Base-by-base conservation (phyloP, 1,140 invertebrate genomes). In the Pseudomyrmex dendroicus region DNA sequence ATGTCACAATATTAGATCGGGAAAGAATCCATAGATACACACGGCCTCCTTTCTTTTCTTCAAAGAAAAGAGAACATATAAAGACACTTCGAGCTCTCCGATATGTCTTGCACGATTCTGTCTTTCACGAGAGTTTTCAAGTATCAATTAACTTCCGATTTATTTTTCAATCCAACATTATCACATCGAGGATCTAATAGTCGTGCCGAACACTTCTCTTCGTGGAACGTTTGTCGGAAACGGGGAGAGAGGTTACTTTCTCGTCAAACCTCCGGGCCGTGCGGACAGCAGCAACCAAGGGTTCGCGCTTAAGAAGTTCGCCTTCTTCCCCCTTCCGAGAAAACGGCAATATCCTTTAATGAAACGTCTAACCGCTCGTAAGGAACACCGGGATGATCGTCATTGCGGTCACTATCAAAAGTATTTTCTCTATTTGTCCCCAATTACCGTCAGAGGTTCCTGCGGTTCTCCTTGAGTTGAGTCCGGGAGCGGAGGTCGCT, bases 391-490 rank as follows among this genome's bases (percentile, higher is more conserved):
- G 59, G 66, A 84, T 70, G 68, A 83, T 63, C 84, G 17, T 17
- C 72, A 63, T 76, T 76, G 62, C 56, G 78, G 52, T 25, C 68
- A 82, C 78, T 63, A 84, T 74, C 73, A 80, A 66, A 73, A 68
- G 63, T 84, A 76, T 87, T 89, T 91, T 87, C 89, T 90, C 89
- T 86, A 88, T 90, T 91, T 91, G 89, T 84, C 84, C 66, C 76
- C 89, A 89, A 91, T 91, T 90, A 89, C 78, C 83, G 84, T 86
- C 86, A 50, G 12, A 73, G 85, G 68, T 82, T 84, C 44, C 76
- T 52, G 54, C 13, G 68, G 48, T 78, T 68, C 57, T 83, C 17
- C 70, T 83, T 83, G 85, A 83, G 66, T 25, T 66, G 44, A 64
- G 57, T 44, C 17, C 46, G 46, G 48, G 52, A 83, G 62, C 78